These are phyloP conservation scores for Macrotus californicus DNA, from an alignment of 2,113 vertebrate genomes.

Conservation along the genomic window DNA sequence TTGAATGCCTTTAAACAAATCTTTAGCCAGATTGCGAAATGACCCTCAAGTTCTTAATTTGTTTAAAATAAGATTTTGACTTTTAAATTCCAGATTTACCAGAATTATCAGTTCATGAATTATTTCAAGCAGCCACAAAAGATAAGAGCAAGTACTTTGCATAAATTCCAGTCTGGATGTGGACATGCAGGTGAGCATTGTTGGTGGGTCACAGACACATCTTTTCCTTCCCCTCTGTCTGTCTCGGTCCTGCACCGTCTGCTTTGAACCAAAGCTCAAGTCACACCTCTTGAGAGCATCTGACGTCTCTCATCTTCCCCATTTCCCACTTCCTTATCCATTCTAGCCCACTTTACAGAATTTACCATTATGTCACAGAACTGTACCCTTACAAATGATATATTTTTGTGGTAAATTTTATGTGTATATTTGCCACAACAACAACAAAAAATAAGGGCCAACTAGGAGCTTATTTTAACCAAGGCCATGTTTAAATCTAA, in stretches of 20 bases:
- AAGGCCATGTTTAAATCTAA: not conserved
- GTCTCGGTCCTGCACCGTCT: not conserved
- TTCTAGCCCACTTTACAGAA: not conserved
- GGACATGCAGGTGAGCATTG: not conserved
- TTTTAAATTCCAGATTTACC: not conserved
- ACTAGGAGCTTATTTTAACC: not conserved
- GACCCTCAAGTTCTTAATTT: slow-evolving; percentile 5
- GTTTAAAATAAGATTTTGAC: slow-evolving; percentile 2
- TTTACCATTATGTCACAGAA: not conserved
- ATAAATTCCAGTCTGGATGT: not conserved
- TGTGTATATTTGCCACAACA: not conserved
- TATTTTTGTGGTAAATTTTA: not conserved
- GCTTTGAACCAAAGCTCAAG: not conserved
- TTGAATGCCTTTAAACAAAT: not conserved
- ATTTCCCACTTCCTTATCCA: not conserved
- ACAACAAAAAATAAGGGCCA: not conserved
- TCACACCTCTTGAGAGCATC: not conserved
- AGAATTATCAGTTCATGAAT: not conserved
- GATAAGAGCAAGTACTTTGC: not conserved
- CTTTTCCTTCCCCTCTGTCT: not conserved
- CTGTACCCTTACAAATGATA: not conserved
- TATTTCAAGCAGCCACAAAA: not conserved
- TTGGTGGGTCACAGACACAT: not conserved
- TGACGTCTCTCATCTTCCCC: not conserved
- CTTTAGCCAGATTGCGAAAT: not conserved